A percentile compares a stretch with the other conserved stretches of the same genome.
Evolutionary conservation across 1,140 invertebrate genomes (phyloP).

Genomic region (Zaprionus africanus): DNA sequence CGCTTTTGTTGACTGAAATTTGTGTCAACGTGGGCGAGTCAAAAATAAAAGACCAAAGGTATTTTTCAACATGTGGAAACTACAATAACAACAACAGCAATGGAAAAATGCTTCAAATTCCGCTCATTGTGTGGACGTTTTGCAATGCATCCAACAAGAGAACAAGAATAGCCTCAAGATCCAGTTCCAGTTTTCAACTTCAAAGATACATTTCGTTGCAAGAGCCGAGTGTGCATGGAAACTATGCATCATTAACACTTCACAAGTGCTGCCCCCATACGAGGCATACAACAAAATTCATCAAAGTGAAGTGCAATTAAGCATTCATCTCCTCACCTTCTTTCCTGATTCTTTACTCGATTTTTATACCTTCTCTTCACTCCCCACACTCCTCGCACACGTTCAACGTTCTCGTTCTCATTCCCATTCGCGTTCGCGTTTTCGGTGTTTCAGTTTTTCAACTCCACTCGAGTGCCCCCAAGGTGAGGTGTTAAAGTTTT

Average conservation of each 20-base stretch:
- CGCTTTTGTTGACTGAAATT: slow-evolving; percentile 55
- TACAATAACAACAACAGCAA: neutral
- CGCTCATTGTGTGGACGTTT: slow-evolving; percentile 20
- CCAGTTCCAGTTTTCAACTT: slow-evolving; percentile 21
- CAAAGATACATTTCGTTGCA: slow-evolving; percentile 12
- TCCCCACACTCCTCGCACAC: slow-evolving; percentile 10
- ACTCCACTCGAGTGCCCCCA: slow-evolving; percentile 50
- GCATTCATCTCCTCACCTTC: slow-evolving; percentile 29
- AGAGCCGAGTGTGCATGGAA: slow-evolving; percentile 13
- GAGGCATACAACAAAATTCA: slow-evolving; percentile 26
- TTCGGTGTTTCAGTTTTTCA: slow-evolving; percentile 9
- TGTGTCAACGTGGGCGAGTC: slow-evolving; percentile 74
- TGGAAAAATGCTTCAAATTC: slow-evolving; percentile 39
- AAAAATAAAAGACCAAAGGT: slow-evolving; percentile 59
- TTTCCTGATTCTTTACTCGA: slow-evolving; percentile 5
- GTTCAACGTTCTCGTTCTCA: neutral
- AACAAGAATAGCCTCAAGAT: slow-evolving; percentile 24
- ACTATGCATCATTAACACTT: slow-evolving; percentile 49
- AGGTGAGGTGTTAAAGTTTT: slow-evolving; percentile 71
- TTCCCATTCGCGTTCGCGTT: slow-evolving; percentile 14
- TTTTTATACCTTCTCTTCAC: slow-evolving; percentile 33
- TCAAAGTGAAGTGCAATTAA: slow-evolving; percentile 68
- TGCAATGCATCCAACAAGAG: slow-evolving; percentile 21
- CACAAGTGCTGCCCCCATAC: slow-evolving; percentile 19
- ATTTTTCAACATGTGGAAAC: slow-evolving; percentile 56